phyloP scores from a whole-genome alignment of 2,797 vertebrate genomes.

The Acanthornis magna region DNA sequence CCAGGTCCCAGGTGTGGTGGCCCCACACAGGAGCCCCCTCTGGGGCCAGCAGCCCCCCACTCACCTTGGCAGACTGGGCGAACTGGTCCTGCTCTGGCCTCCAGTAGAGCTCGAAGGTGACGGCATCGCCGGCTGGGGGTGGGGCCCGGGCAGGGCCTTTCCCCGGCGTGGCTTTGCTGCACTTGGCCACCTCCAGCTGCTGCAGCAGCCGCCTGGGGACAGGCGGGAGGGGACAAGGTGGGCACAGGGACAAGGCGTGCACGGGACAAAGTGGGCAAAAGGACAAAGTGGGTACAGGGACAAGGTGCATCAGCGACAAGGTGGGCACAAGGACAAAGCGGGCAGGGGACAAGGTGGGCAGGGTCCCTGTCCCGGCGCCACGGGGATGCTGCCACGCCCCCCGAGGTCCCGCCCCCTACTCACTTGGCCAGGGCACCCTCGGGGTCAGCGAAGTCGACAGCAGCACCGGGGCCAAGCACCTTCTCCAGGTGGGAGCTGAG shows the following conservation, averaged over 20 bases:
- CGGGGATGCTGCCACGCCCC: rapidly evolving
- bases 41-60: neutral
- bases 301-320: neutral
- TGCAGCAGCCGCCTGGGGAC: constrained; percentile 85
- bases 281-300: neutral
- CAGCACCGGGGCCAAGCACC: neutral
- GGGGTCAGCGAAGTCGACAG: neutral
- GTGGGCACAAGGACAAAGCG: rapidly evolving
- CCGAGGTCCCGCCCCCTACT: neutral
- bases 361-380: neutral
- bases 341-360: neutral
- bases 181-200: constrained; percentile 88
- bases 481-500: constrained; percentile 80
- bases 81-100: constrained; percentile 93
- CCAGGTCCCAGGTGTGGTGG: rapidly evolving
- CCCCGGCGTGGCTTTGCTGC: constrained; percentile 62
- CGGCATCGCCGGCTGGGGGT: constrained; percentile 72
- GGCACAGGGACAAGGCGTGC: too few relatives aligned
- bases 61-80: constrained; percentile 89
- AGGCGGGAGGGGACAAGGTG: neutral
- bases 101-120: constrained; percentile 93
- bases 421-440: constrained; percentile 15
- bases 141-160: constrained; percentile 69
- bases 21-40: rapidly evolving
- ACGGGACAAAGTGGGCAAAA: neutral